phyloP scores from a whole-genome alignment of 2,888 invertebrate species.

The Sthenelais limicola region DNA sequence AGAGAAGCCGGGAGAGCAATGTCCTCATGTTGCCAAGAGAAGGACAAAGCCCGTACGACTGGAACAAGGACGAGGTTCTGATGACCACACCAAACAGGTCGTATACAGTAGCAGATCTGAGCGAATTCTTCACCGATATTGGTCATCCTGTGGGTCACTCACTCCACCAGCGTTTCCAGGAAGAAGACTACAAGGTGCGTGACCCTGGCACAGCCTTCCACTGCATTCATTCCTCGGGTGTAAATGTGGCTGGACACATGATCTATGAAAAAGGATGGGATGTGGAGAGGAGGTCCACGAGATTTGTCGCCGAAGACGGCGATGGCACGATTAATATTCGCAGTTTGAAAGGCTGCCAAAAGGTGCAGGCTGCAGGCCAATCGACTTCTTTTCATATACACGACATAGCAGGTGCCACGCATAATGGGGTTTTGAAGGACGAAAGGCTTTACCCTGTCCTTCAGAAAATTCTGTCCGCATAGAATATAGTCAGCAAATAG shows the following conservation, averaged over 20 bases:
- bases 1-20: constrained; percentile 10
- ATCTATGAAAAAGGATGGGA: constrained; percentile 72
- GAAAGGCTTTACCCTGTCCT: background rate
- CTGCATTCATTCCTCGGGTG: constrained; percentile 34
- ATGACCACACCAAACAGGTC: background rate
- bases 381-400: background rate
- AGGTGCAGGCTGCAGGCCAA: background rate
- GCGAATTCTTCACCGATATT: constrained; percentile 35
- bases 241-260: constrained; percentile 39
- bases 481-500: too few relatives aligned
- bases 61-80: constrained; percentile 1
- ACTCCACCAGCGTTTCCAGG: background rate
- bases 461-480: background rate
- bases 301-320: constrained; percentile 64
- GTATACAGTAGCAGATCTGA: constrained; percentile 7
- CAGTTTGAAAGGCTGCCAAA: constrained; percentile 41
- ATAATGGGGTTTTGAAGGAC: constrained; percentile 12
- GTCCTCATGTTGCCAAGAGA: background rate
- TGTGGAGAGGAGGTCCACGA: constrained; percentile 82
- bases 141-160: constrained; percentile 16
- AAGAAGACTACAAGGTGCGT: background rate
- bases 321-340: constrained; percentile 51
- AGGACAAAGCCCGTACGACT: background rate
- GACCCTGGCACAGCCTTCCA: constrained; percentile 28
- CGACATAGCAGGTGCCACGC: background rate